Conservation (phyloP, 2,888 invertebrate genomes). For the Erebia epiphron region DNA sequence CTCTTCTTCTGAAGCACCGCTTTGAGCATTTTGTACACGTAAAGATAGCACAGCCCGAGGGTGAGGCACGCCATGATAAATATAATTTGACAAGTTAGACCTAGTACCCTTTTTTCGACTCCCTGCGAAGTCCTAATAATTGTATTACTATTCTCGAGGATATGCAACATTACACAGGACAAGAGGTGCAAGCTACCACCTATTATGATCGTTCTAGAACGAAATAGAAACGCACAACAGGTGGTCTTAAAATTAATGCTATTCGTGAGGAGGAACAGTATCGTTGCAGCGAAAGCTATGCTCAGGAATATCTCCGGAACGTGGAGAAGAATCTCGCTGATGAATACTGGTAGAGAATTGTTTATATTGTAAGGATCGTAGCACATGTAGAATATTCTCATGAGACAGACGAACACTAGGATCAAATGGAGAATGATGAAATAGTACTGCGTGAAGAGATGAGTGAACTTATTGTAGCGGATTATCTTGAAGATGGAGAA, state of each 20-base stretch:
- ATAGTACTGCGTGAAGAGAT: constrained; percentile 93
- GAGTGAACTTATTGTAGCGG: constrained; percentile 92
- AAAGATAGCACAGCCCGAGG: constrained; percentile 92
- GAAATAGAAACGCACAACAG: constrained; percentile 87
- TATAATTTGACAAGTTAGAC: constrained; percentile 91
- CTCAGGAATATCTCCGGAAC: constrained; percentile 94
- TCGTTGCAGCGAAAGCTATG: constrained; percentile 94
- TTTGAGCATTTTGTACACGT: constrained; percentile 90
- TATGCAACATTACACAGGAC: constrained; percentile 91
- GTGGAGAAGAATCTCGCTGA: constrained; percentile 92
- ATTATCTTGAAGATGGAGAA: constrained; percentile 94
- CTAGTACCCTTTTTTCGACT: constrained; percentile 84
- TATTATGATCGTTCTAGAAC: constrained; percentile 89
- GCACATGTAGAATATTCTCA: constrained; percentile 93
- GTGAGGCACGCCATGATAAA: constrained; percentile 93
- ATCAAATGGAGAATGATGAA: constrained; percentile 93
- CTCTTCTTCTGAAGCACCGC: constrained; percentile 89
- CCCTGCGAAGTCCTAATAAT: constrained; percentile 72
- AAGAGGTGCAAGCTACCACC: constrained; percentile 91
- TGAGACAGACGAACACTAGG: constrained; percentile 90
- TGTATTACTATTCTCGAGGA: constrained; percentile 85
- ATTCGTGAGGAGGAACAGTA: constrained; percentile 92
- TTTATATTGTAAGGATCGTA: constrained; percentile 97
- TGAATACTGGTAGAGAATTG: constrained; percentile 88
- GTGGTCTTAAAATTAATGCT: constrained; percentile 89